Percentiles rank a stretch among this genome's conserved stretches.
phyloP scores from a whole-genome alignment of 2,113 vertebrate genomes.

The Corythornis cristatus region DNA sequence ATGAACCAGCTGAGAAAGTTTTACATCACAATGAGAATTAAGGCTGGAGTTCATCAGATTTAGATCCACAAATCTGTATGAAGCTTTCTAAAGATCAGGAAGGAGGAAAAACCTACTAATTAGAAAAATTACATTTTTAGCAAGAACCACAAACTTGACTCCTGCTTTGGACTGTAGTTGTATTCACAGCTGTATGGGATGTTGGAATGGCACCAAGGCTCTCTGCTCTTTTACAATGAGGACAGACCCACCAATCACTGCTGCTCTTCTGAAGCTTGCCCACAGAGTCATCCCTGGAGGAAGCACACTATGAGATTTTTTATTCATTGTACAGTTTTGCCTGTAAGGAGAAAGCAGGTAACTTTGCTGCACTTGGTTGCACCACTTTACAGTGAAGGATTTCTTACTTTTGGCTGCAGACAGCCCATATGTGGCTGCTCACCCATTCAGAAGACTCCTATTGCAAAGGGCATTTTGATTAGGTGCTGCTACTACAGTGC shows the following conservation, averaged over 20 bases:
- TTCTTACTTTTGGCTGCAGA: not conserved
- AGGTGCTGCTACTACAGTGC: not conserved
- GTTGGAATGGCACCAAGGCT: not conserved
- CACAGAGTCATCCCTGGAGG: not conserved
- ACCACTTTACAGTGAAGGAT: not conserved
- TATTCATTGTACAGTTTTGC: not conserved
- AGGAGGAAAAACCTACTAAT: not conserved
- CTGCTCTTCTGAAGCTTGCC: not conserved
- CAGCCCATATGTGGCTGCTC: not conserved
- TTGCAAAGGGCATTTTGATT: not conserved
- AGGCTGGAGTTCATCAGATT: not conserved
- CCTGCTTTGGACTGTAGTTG: not conserved
- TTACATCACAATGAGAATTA: not conserved
- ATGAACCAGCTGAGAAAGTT: not conserved
- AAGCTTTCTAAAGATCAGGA: not conserved
- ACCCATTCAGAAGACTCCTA: not conserved
- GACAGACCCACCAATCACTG: not conserved
- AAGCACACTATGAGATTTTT: not conserved
- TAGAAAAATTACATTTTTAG: not conserved
- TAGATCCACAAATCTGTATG: not conserved
- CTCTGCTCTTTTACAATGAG: not conserved
- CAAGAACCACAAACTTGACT: not conserved
- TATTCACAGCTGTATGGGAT: not conserved
- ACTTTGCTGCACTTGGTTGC: not conserved
- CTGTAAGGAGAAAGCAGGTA: not conserved